Percentiles rank a stretch among this genome's conserved stretches.
Evolutionary conservation across 2,113 vertebrate genomes (phyloP).

Genomic region (Sorex araneus): DNA sequence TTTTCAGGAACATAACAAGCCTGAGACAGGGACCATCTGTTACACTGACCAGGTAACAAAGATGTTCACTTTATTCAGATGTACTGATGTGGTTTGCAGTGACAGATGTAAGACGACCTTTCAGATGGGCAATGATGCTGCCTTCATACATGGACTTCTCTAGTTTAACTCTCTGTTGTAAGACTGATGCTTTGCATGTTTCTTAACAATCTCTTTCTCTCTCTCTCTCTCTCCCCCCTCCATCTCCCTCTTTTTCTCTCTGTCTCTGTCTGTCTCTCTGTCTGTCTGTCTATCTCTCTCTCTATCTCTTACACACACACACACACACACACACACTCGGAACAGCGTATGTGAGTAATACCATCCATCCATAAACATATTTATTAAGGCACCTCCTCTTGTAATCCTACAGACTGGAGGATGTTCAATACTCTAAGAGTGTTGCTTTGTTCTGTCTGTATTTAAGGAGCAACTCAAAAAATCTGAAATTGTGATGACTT

Average conservation of each 20-base stretch:
- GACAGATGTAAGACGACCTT: constrained; percentile 76
- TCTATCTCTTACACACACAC: no score
- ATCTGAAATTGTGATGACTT: background rate
- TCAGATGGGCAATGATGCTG: background rate
- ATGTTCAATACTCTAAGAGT: background rate
- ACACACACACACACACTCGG: background rate
- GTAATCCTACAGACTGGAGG: background rate
- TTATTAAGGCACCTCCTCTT: background rate
- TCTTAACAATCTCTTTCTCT: background rate
- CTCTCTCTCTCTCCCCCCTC: no score
- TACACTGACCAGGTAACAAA: constrained; percentile 69
- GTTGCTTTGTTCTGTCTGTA: background rate
- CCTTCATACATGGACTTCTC: accelerated
- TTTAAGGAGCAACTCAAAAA: background rate
- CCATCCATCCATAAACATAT: background rate
- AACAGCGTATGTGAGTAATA: background rate
- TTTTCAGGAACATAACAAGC: constrained; percentile 70
- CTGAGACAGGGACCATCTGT: constrained; percentile 79
- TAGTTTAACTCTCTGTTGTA: background rate
- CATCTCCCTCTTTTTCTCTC: no score
- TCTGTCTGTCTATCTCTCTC: no score
- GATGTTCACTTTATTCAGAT: constrained; percentile 72
- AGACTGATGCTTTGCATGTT: background rate
- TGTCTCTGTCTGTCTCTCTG: no score
- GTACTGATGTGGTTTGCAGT: constrained; percentile 69